A percentile compares a stretch with the other conserved stretches of the same genome.
phyloP scores from a whole-genome alignment of 2,113 vertebrate species.

The Elaphurus davidianus region DNA sequence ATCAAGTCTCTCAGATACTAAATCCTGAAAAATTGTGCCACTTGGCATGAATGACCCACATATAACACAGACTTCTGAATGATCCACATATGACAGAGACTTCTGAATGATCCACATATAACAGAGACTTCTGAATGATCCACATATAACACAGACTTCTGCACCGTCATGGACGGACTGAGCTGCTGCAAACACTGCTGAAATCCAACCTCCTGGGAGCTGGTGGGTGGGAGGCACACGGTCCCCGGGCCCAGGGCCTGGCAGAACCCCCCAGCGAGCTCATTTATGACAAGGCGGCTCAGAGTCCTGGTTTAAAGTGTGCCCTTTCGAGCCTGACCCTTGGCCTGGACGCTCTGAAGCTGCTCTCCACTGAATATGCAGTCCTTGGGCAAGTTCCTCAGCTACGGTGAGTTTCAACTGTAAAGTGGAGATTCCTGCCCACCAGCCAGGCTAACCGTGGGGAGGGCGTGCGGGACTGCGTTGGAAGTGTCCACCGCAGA shows the following conservation, averaged over 20 bases:
- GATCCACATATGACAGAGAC: neutral
- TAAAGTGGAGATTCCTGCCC: neutral
- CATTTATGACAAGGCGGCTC: fast-evolving
- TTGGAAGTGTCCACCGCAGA: too few species aligned
- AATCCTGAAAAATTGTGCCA: neutral
- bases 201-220: neutral
- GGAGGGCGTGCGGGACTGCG: too few species aligned
- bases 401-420: neutral
- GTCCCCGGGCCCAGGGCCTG: neutral
- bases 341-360: neutral
- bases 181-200: neutral
- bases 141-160: neutral
- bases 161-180: neutral
- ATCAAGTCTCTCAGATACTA: neutral
- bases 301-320: fast-evolving
- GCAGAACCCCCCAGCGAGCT: neutral
- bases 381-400: neutral
- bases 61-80: neutral
- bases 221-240: neutral
- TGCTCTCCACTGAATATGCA: neutral
- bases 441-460: neutral
- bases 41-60: neutral
- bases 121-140: neutral
- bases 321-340: fast-evolving
- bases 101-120: neutral